Conservation (phyloP, 1,140 invertebrate species). For the Agraylea sexmaculata region DNA sequence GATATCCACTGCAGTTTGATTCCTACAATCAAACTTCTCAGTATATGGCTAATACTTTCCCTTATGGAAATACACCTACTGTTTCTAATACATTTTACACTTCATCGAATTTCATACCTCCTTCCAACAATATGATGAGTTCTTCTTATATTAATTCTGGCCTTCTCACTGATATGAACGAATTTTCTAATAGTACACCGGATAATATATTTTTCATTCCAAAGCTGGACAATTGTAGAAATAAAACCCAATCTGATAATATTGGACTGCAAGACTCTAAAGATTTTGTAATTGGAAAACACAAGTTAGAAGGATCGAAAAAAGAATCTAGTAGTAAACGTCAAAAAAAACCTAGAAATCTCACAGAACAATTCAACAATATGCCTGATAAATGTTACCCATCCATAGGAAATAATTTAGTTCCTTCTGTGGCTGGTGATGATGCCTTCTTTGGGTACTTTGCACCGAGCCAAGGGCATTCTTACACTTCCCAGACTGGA, state of each 20-base stretch:
- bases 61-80: conserved; percentile 6
- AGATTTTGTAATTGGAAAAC: background rate
- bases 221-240: conserved; percentile 14
- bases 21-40: conserved; percentile 14
- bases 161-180: conserved; percentile 12
- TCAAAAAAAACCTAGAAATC: conserved; percentile 16
- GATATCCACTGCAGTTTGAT: conserved; percentile 13
- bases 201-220: conserved; percentile 15
- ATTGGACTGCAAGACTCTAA: conserved; percentile 3
- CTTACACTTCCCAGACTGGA: conserved; percentile 13
- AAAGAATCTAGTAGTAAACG: conserved; percentile 12
- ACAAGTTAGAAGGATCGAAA: background rate
- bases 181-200: conserved; percentile 8
- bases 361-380: conserved; percentile 10
- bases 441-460: conserved; percentile 18
- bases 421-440: conserved; percentile 10
- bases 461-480: conserved; percentile 18
- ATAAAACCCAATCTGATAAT: conserved; percentile 11
- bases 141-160: conserved; percentile 14
- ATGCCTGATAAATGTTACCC: conserved; percentile 9
- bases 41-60: conserved; percentile 11
- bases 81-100: conserved; percentile 17
- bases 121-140: conserved; percentile 5
- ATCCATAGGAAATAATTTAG: conserved; percentile 8
- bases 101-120: conserved; percentile 13